These are phyloP conservation scores for Cerastis rubricosa DNA, from an alignment of 2,888 invertebrate genomes.

Conservation along the genomic window DNA sequence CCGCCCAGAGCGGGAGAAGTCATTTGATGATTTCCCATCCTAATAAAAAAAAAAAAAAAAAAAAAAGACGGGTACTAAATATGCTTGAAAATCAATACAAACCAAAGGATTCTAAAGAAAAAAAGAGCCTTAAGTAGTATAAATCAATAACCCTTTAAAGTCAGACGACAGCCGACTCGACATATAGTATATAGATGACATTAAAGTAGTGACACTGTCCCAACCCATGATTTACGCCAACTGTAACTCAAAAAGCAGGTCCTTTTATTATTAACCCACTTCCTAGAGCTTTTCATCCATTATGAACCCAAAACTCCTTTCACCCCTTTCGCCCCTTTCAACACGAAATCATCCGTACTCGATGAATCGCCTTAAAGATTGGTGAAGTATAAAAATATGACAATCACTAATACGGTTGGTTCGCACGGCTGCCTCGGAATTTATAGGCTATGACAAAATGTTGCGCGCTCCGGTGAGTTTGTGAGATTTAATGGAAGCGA, in stretches of 20 bases:
- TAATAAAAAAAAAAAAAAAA: too few species aligned
- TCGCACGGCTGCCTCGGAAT: constrained; percentile 47
- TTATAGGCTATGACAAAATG: constrained; percentile 52
- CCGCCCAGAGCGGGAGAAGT: too few species aligned
- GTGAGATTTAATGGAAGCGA: constrained; percentile 50
- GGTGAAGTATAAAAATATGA: constrained; percentile 56
- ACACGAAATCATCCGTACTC: constrained; percentile 45
- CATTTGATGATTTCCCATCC: too few species aligned
- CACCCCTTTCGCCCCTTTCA: neutral
- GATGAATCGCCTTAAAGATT: constrained; percentile 29
- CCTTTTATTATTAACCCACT: neutral
- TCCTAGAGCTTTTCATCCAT: neutral
- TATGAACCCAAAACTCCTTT: constrained; percentile 30
- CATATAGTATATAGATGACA: neutral
- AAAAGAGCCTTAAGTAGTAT: neutral
- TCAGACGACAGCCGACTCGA: neutral
- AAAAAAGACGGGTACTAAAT: too few species aligned
- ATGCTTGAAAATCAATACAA: too few species aligned
- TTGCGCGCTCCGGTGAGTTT: constrained; percentile 32
- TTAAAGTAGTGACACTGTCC: neutral
- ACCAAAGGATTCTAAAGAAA: neutral
- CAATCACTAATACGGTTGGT: constrained; percentile 54
- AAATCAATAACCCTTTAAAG: neutral
- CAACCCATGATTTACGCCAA: neutral
- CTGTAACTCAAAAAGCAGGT: neutral